Evolutionary conservation across 1,140 invertebrate genomes (phyloP).

Genomic region (Drosophila arawakana): DNA sequence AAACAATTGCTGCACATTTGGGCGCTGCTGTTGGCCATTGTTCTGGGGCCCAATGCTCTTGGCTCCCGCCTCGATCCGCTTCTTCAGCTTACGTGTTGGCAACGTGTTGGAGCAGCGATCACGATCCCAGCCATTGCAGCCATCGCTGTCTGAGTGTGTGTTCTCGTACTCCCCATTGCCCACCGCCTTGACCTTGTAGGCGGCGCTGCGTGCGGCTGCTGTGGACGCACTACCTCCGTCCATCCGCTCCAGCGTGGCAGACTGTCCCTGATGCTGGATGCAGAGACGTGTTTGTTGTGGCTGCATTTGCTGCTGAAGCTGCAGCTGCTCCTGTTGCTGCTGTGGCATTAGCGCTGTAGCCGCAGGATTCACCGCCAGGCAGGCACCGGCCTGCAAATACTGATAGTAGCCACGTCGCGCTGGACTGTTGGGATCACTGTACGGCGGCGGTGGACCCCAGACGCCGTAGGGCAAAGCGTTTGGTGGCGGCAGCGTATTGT

Average conservation of each 20-base stretch:
- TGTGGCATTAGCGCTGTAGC: conserved; percentile 43
- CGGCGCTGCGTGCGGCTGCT: conserved; percentile 30
- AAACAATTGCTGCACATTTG: conserved; percentile 85
- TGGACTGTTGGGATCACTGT: conserved; percentile 89
- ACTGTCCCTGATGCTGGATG: conserved; percentile 35
- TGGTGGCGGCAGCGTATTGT: conserved; percentile 60
- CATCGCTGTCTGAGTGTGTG: conserved; percentile 83
- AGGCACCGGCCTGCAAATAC: conserved; percentile 76
- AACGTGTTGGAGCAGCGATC: conserved; percentile 85
- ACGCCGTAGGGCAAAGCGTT: conserved; percentile 84
- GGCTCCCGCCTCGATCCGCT: conserved; percentile 85
- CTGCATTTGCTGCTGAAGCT: conserved; percentile 47
- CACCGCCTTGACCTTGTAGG: conserved; percentile 67
- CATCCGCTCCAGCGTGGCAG: conserved; percentile 68
- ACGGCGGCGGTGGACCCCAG: conserved; percentile 91
- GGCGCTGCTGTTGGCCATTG: conserved; percentile 69
- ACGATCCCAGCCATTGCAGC: conserved; percentile 71
- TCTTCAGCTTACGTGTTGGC: conserved; percentile 86
- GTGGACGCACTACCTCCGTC: conserved; percentile 51
- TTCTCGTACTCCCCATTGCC: conserved; percentile 58
- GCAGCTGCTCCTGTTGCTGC: conserved; percentile 54
- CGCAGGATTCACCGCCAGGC: conserved; percentile 37
- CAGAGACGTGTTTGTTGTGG: conserved; percentile 49
- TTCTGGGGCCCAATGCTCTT: conserved; percentile 80
- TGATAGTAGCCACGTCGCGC: conserved; percentile 85